Conservation (phyloP, 2,797 vertebrate species). For the Pristis pectinata region DNA sequence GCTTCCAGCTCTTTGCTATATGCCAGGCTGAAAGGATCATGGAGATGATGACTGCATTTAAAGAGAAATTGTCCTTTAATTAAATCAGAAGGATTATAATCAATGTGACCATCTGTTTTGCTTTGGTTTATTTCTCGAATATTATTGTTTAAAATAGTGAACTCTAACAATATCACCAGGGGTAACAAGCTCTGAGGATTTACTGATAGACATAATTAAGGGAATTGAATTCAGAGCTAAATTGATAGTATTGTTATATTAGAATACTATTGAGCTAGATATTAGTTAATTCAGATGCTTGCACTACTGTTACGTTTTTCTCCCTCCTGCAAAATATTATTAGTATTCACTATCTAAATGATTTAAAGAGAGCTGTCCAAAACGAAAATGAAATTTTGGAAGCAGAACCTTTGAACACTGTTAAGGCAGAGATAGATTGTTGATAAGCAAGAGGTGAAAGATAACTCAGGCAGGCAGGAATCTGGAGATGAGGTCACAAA, state of each 20-base stretch:
- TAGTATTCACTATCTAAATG: background rate
- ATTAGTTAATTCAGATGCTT: background rate
- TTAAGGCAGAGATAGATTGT: too few species aligned
- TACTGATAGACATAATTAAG: background rate
- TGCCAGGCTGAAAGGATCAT: background rate
- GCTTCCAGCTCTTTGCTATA: background rate
- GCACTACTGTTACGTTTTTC: background rate
- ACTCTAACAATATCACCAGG: background rate
- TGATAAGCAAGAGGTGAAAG: too few species aligned
- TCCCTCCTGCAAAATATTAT: background rate
- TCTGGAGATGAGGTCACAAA: too few species aligned
- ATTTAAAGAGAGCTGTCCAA: background rate
- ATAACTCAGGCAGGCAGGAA: too few species aligned
- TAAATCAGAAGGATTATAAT: background rate
- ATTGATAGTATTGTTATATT: conserved; percentile 12
- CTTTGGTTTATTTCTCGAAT: background rate
- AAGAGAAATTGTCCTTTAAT: background rate
- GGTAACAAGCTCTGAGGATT: background rate
- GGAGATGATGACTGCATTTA: background rate
- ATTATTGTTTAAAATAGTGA: background rate
- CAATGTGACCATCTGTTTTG: background rate
- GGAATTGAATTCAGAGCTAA: too few species aligned
- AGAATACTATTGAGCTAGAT: background rate
- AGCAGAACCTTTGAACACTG: too few species aligned
- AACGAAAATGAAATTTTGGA: background rate